These are phyloP conservation scores for Abrostola tripartita DNA, from an alignment of 2,888 invertebrate species.

Conservation along the genomic window DNA sequence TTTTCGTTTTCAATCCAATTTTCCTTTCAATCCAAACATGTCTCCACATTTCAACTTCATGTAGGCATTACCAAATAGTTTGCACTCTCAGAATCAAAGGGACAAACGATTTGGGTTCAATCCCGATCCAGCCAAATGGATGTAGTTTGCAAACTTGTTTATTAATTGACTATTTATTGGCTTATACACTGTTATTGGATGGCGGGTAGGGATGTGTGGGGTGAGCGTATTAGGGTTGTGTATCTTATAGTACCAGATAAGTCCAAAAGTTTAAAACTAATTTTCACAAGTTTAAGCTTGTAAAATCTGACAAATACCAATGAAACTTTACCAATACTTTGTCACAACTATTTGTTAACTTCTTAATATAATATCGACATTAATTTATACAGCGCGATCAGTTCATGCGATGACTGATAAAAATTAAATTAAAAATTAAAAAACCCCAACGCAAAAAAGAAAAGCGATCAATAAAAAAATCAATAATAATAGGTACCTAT, in stretches of 20 bases:
- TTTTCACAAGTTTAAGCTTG: too few relatives aligned
- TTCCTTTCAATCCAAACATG: slow-evolving; percentile 5
- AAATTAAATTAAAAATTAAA: too few relatives aligned
- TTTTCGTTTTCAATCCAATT: not conserved
- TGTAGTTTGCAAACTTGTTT: slow-evolving; percentile 47
- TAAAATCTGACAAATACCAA: too few relatives aligned
- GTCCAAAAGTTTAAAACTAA: not conserved
- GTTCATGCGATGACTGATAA: too few relatives aligned
- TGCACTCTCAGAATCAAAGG: slow-evolving; percentile 23
- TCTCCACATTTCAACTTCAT: slow-evolving; percentile 7
- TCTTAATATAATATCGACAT: too few relatives aligned
- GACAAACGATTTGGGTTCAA: slow-evolving; percentile 23
- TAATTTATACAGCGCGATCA: too few relatives aligned
- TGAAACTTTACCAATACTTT: too few relatives aligned
- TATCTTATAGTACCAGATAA: not conserved
- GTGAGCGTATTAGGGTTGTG: not conserved
- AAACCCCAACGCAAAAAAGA: too few relatives aligned
- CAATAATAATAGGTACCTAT: too few relatives aligned
- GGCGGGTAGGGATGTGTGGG: slow-evolving; percentile 16
- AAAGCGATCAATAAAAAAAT: too few relatives aligned
- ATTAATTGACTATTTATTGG: slow-evolving; percentile 60
- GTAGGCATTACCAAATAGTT: slow-evolving; percentile 15
- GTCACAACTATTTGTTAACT: too few relatives aligned
- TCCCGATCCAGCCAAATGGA: slow-evolving; percentile 24
- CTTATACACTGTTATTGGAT: slow-evolving; percentile 52